Evolutionary conservation across 35 echinoderm and acorn worm species (phyloP).

Genomic region (Chiridota heheva): DNA sequence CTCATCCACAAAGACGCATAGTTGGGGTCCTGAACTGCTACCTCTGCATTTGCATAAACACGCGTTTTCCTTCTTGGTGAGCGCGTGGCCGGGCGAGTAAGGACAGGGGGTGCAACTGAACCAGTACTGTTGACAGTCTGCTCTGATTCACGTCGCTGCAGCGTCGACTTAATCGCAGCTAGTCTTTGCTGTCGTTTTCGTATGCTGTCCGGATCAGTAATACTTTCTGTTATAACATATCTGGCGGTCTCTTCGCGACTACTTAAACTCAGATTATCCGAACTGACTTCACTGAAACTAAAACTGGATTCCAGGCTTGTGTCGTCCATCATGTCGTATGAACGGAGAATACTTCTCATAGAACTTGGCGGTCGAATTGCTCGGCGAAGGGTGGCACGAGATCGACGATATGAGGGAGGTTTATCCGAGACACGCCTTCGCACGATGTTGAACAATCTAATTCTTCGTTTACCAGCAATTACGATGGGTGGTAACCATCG

Average conservation of each 20-base stretch:
- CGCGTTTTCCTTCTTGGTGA: constrained; percentile 42
- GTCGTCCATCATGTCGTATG: constrained; percentile 48
- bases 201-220: constrained; percentile 57
- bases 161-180: constrained; percentile 31
- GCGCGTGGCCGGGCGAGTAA: not conserved
- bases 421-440: constrained; percentile 32
- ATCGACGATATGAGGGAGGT: constrained; percentile 23
- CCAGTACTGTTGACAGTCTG: not conserved
- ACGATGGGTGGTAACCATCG: constrained; percentile 40
- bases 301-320: constrained; percentile 50
- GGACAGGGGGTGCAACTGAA: constrained; percentile 16
- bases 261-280: constrained; percentile 48
- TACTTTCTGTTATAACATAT: constrained; percentile 78
- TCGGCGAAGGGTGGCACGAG: not conserved
- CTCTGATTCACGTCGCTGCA: not conserved
- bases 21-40: constrained; percentile 70
- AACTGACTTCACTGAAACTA: constrained; percentile 60
- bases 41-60: constrained; percentile 70
- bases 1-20: constrained; percentile 79
- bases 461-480: constrained; percentile 21
- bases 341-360: not conserved
- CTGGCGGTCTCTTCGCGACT: constrained; percentile 57
- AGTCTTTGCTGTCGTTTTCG: constrained; percentile 55
- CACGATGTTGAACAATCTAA: constrained; percentile 28
- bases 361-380: constrained; percentile 5